These are phyloP conservation scores for Nesometra sesokonis DNA, from an alignment of 35 echinoderm and acorn worm species.

Conservation along the genomic window DNA sequence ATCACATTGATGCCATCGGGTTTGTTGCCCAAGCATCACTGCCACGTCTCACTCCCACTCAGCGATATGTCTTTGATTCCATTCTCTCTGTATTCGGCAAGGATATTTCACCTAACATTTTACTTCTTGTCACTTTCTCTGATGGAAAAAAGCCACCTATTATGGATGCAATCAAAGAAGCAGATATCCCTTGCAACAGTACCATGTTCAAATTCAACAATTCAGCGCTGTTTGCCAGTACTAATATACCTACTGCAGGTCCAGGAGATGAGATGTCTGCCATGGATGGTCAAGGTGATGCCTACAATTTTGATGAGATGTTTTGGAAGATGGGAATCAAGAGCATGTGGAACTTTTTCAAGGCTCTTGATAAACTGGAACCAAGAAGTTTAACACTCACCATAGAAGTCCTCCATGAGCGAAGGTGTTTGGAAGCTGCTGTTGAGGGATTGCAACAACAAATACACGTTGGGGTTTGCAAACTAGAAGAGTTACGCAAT, in stretches of 20 bases:
- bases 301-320: slow-evolving; percentile 37
- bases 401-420: slow-evolving; percentile 8
- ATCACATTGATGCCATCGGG: slow-evolving; percentile 53
- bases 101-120: slow-evolving; percentile 49
- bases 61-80: slow-evolving; percentile 49
- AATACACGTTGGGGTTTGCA: slow-evolving; percentile 20
- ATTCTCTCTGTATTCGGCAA: slow-evolving; percentile 52
- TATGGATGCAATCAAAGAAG: slow-evolving; percentile 34
- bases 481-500: slow-evolving; percentile 32
- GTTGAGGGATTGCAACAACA: slow-evolving; percentile 22
- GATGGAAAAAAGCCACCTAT: slow-evolving; percentile 56
- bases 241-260: background rate
- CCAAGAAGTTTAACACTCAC: slow-evolving; percentile 15
- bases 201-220: slow-evolving; percentile 71
- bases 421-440: slow-evolving; percentile 17
- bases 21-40: slow-evolving; percentile 46
- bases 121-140: slow-evolving; percentile 45
- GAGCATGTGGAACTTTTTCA: slow-evolving; percentile 12
- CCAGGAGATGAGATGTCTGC: background rate
- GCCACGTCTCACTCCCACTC: slow-evolving; percentile 41
- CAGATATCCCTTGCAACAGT: slow-evolving; percentile 30
- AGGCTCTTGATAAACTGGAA: background rate
- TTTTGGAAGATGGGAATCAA: slow-evolving; percentile 60
- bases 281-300: background rate
- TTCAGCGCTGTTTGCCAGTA: slow-evolving; percentile 58